phyloP scores from a whole-genome alignment of 2,888 invertebrate genomes.

The Philonicus albiceps region DNA sequence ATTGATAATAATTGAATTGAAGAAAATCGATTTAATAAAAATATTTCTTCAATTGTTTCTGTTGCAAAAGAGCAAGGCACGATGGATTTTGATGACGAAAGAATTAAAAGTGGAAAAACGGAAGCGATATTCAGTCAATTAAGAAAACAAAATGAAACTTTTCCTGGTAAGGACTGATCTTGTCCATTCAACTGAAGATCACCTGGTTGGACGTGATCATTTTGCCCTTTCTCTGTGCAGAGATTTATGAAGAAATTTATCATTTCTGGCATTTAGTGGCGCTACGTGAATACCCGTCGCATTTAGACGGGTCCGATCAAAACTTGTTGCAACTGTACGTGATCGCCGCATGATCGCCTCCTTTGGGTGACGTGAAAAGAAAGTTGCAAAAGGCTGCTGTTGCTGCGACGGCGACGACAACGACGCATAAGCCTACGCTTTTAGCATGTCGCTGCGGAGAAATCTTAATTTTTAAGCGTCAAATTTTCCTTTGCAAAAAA shows the following conservation, averaged over 20 bases:
- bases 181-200: neutral
- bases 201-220: slow-evolving; percentile 4
- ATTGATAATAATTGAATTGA: neutral
- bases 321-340: neutral
- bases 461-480: slow-evolving; percentile 2
- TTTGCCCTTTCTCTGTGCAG: neutral
- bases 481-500: neutral
- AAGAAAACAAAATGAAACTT: neutral
- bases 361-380: neutral
- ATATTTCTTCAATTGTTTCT: neutral
- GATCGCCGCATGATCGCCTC: neutral
- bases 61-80: neutral
- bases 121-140: neutral
- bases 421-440: neutral
- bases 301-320: neutral
- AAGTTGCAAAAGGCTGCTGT: slow-evolving; percentile 1
- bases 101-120: neutral
- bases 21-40: neutral
- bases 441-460: neutral
- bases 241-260: slow-evolving; percentile 17
- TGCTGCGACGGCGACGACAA: neutral
- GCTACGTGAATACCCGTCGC: neutral
- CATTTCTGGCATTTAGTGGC: slow-evolving; percentile 1
- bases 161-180: neutral
- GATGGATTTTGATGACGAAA: neutral